Evolutionary conservation across 2,113 vertebrate genomes (phyloP).

Genomic region (Alaudala cheleensis): DNA sequence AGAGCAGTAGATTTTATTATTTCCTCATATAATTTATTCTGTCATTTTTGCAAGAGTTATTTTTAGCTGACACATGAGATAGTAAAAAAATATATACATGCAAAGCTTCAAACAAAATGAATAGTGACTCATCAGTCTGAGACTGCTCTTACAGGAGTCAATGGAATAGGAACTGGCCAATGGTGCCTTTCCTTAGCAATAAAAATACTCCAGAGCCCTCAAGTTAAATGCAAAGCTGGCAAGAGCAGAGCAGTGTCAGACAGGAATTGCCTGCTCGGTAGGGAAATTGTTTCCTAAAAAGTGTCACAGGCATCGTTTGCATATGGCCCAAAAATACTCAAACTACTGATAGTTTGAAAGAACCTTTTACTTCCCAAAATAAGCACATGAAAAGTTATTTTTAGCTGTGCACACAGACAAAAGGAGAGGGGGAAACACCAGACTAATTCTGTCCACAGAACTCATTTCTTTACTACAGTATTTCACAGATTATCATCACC

Average conservation of each 20-base stretch:
- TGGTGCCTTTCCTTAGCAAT: background rate
- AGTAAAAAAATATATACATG: background rate
- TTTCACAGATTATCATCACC: background rate
- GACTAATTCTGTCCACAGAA: background rate
- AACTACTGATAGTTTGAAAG: background rate
- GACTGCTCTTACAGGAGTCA: background rate
- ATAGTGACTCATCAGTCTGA: conserved; percentile 2
- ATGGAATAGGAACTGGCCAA: background rate
- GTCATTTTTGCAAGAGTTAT: conserved; percentile 51
- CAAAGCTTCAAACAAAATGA: conserved; percentile 24
- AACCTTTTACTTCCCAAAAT: background rate
- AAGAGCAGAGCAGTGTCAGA: background rate
- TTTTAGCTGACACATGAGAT: conserved; percentile 48
- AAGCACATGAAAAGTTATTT: background rate
- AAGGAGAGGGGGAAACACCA: background rate
- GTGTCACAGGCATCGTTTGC: background rate
- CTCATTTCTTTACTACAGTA: background rate
- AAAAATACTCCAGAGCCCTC: background rate
- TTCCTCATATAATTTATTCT: conserved; percentile 54
- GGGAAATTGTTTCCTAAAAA: background rate
- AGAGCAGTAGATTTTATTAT: conserved; percentile 58
- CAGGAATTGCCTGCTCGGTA: background rate
- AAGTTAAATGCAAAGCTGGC: background rate
- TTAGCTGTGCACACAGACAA: background rate
- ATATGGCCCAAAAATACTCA: background rate